These are phyloP conservation scores for Zingel zingel DNA, from an alignment of 2,113 vertebrate genomes.

Conservation along the genomic window DNA sequence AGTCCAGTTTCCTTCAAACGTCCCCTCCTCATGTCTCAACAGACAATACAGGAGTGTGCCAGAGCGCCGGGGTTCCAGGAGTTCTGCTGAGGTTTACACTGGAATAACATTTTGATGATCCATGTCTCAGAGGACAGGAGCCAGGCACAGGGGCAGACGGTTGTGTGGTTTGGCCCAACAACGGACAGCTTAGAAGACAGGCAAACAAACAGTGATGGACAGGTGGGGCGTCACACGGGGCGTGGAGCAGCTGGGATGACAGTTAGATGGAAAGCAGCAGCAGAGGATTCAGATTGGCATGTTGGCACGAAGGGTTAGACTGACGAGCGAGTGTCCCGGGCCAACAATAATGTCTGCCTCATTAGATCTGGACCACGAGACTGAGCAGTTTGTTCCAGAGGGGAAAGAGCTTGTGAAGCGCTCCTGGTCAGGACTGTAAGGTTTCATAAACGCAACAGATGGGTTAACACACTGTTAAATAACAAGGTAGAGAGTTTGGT, in stretches of 20 bases:
- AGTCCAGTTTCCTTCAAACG: slow-evolving; percentile 30
- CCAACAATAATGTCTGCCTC: slow-evolving; percentile 74
- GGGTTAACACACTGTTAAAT: slow-evolving; percentile 60
- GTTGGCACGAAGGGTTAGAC: slow-evolving; percentile 56
- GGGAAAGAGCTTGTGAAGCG: slow-evolving; percentile 40
- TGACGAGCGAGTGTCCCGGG: neutral
- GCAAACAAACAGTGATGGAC: slow-evolving; percentile 73
- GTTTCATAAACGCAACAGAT: slow-evolving; percentile 53
- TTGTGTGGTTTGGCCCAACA: slow-evolving; percentile 67
- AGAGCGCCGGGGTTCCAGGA: slow-evolving; percentile 59
- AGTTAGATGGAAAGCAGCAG: slow-evolving; percentile 63
- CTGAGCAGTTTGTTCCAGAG: slow-evolving; percentile 63
- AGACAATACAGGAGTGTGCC: slow-evolving; percentile 69
- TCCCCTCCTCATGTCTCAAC: slow-evolving; percentile 30
- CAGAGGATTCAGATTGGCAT: slow-evolving; percentile 63
- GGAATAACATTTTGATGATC: slow-evolving; percentile 66
- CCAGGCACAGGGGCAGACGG: slow-evolving; percentile 72
- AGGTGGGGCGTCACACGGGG: slow-evolving; percentile 69
- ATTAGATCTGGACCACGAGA: slow-evolving; percentile 67
- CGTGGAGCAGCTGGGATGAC: slow-evolving; percentile 44
- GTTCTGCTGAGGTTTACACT: slow-evolving; percentile 64
- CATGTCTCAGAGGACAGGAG: slow-evolving; percentile 57
- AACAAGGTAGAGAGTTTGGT: slow-evolving; percentile 32
- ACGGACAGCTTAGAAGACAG: slow-evolving; percentile 51
- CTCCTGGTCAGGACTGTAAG: slow-evolving; percentile 49